phyloP scores from a whole-genome alignment of 2,888 invertebrate genomes.

The Busseola fusca region DNA sequence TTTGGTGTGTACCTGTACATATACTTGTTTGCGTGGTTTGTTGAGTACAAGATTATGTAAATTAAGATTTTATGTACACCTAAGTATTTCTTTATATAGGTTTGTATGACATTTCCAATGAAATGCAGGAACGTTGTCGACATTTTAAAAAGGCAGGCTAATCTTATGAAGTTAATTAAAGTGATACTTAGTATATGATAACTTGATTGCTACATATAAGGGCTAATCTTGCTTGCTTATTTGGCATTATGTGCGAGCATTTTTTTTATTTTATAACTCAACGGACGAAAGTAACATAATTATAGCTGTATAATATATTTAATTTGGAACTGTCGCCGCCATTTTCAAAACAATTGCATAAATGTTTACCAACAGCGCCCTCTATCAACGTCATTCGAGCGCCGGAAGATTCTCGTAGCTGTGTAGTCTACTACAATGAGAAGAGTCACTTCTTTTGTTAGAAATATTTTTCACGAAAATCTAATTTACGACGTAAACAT shows the following conservation, averaged over 20 bases:
- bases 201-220: too few relatives aligned
- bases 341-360: not conserved
- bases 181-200: not conserved
- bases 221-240: not conserved
- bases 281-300: not conserved
- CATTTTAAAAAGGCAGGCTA: not conserved
- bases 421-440: not conserved
- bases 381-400: too few relatives aligned
- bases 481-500: not conserved
- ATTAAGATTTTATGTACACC: conserved; percentile 10
- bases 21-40: not conserved
- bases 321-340: not conserved
- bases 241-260: not conserved
- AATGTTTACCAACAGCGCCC: not conserved
- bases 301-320: not conserved
- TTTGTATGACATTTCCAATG: conserved; percentile 29
- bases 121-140: not conserved
- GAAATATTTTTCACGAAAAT: not conserved
- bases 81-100: not conserved
- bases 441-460: too few relatives aligned
- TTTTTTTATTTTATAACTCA: not conserved
- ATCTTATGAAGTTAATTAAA: not conserved
- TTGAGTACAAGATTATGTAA: conserved; percentile 2
- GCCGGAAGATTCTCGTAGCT: not conserved
- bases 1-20: conserved; percentile 2